phyloP scores from a whole-genome alignment of 2,113 vertebrate species.

The Sander lucioperca region DNA sequence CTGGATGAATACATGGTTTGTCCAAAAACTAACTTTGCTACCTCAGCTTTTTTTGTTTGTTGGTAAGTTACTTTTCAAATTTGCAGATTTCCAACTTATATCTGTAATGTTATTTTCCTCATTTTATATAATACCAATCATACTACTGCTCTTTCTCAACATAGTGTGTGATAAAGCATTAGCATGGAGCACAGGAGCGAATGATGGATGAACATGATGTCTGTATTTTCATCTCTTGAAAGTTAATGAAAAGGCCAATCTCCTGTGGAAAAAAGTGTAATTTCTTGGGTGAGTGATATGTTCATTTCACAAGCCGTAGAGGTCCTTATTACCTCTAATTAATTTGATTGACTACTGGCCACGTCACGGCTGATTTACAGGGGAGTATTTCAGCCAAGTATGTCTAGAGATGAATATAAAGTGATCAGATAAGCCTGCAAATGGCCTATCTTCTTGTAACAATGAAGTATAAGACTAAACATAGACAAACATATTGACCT shows the following conservation, averaged over 20 bases:
- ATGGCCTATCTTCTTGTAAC: not conserved
- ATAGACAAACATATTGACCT: not conserved
- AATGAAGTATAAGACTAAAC: not conserved
- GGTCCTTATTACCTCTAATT: constrained; percentile 31
- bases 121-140: not conserved
- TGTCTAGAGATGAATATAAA: not conserved
- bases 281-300: constrained; percentile 28
- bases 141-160: not conserved
- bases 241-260: constrained; percentile 33
- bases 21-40: too few species aligned
- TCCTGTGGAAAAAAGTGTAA: not conserved
- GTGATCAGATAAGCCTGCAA: not conserved
- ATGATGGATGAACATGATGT: constrained; percentile 2
- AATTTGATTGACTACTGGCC: constrained; percentile 22
- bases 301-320: constrained; percentile 41
- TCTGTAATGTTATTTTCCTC: not conserved
- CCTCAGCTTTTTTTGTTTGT: not conserved
- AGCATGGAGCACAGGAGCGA: not conserved
- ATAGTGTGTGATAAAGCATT: not conserved
- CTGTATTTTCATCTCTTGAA: constrained; percentile 30
- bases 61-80: not conserved
- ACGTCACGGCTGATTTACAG: constrained; percentile 16
- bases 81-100: not conserved
- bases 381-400: not conserved
- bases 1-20: not conserved